Evolutionary conservation across 2,113 vertebrate genomes (phyloP), one percentile per base, ranked within the genome.

Genomic region (Onychostruthus taczanowskii): DNA sequence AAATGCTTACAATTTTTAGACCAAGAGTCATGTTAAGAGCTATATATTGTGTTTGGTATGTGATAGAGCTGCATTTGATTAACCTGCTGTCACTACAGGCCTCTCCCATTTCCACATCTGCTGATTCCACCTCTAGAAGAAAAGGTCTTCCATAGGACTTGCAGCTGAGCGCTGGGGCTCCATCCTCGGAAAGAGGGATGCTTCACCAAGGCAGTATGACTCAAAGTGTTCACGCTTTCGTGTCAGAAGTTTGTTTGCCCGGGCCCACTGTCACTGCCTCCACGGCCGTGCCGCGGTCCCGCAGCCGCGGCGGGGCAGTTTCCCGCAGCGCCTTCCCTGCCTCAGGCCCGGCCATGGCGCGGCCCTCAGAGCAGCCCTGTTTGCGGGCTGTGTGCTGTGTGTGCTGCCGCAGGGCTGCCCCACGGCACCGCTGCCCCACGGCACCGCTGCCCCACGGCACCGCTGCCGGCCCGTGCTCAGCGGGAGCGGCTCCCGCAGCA

Each of bases 261-360:
- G 22, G 63, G 27, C 12, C 61, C 31, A 3, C 26, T 69, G 37
- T 18, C 35, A 6, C 11, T 15, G 62, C 67, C 64, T 44, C 21
- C 16, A 24, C 44, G 27, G 4, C n/a, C 52, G 22, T 33, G 74
- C 62, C 41, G 24, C 0, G 4, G 23, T 30, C 59, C 33, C 39
- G 58, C 5, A 5, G 33, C 41, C 21, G 8, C n/a, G 5, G 49
- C 30, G 53, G 81, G 4, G 9, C 19, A 12, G 11, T 52, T 84
- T 30, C 72, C 23, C 0, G 0, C 27, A 7, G 13, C 43, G 0
- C 47, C 1, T 47, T 55, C 30, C 31, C 37, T 5, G 52, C 62
- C 30, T 14, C 9, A 2, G 11, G 22, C 33, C 56, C 61, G 30
- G 64, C 30, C 2, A 0, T 11, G 80, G 26, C 21, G 14, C 70